Evolutionary conservation across 2,113 vertebrate genomes (phyloP), one percentile per base, ranked within the genome.

Genomic region (Butorides virescens): DNA sequence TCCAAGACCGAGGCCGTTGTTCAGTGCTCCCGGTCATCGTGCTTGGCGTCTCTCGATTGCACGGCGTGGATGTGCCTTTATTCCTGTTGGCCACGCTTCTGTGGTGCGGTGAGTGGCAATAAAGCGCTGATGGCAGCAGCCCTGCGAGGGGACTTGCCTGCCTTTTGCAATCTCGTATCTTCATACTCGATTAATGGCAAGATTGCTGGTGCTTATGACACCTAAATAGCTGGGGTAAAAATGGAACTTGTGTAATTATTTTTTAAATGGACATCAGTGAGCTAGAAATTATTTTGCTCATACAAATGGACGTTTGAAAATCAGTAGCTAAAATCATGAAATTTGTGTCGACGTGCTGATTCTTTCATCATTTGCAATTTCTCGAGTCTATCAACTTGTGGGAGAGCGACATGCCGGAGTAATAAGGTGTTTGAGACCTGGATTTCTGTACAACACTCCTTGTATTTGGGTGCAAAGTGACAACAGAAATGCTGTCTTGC

Each of bases 1-100:
- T 42, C 44, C 32, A 58, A 32, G 36, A 7, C 11, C 2, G 20
- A 63, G 21, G 30, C 15, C 1, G 15, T 8, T 22, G 12, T 11
- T 47, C 20, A 6, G 3, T 25, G 2, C n/a, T 68, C 10, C 18
- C 25, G 9, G 17, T 47, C 1, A 2, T 37, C 1, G 2, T 18
- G 34, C 5, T 50, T 15, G 25, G 30, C 18, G 36, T 25, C 26
- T 42, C 29, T 44, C 2, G 1, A 8, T 7, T 11, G 30, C 9
- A 2, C 1, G 5, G 36, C 3, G 37, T 6, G 37, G 37, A 19
- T 10, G 10, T 20, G 32, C 25, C 20, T 62, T 15, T 8, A 2
- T n/a, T n/a, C 30, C 23, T 37, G 7, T 37, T 39, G 66, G 18
- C 14, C 9, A 30, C 55, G 68, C 20, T 19, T 36, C 59, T 32